These are phyloP conservation scores for Channa argus DNA, from an alignment of 2,113 vertebrate genomes.

Conservation along the genomic window DNA sequence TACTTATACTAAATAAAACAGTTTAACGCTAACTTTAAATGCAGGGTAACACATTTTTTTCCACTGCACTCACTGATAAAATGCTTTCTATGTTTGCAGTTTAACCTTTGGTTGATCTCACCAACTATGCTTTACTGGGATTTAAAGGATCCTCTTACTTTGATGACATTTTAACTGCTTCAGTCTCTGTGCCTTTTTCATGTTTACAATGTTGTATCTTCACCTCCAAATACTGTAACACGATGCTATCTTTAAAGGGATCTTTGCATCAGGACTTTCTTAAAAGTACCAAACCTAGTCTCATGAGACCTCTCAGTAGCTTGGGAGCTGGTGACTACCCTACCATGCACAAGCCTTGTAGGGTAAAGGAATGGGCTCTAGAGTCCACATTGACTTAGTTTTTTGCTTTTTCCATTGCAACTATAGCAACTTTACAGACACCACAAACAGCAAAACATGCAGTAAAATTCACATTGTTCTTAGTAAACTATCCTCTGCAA, in stretches of 20 bases:
- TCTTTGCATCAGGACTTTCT: slow-evolving; percentile 33
- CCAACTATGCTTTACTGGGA: slow-evolving; percentile 17
- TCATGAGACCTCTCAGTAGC: slow-evolving; percentile 6
- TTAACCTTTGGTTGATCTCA: slow-evolving; percentile 16
- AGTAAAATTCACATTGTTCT: slow-evolving; percentile 8
- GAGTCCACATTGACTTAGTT: background rate
- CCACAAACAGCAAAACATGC: slow-evolving; percentile 31
- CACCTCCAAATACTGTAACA: slow-evolving; percentile 45
- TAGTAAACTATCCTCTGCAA: background rate
- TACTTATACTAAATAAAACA: too few relatives aligned
- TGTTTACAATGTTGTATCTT: slow-evolving; percentile 48
- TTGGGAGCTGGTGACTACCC: slow-evolving; percentile 10
- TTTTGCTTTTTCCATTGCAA: background rate
- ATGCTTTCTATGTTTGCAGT: background rate
- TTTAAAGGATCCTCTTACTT: slow-evolving; percentile 44
- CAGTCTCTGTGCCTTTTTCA: slow-evolving; percentile 27
- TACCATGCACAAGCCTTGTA: slow-evolving; percentile 27
- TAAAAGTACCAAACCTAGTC: slow-evolving; percentile 43
- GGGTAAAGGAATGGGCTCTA: slow-evolving; percentile 31
- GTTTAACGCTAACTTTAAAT: too few relatives aligned
- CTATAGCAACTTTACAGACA: slow-evolving; percentile 29
- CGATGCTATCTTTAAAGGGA: slow-evolving; percentile 34
- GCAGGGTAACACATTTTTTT: background rate
- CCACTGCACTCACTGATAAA: background rate
- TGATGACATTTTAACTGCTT: slow-evolving; percentile 49